These are phyloP conservation scores for Syngnathoides biaculeatus DNA, from an alignment of 2,113 vertebrate genomes.

Conservation along the genomic window DNA sequence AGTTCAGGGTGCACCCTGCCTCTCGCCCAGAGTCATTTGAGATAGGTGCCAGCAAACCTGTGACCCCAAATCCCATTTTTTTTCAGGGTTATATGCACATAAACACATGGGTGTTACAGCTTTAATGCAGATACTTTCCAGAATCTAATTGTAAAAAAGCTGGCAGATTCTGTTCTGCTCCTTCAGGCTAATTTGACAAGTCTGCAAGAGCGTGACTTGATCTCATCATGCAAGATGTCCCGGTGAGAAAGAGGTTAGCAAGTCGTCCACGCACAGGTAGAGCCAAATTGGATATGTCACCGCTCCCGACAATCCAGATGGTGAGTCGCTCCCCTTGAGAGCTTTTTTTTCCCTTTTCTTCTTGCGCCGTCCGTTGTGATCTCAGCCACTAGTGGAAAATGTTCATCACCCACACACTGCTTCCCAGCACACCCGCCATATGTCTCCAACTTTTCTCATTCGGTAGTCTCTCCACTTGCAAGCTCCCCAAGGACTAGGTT, in stretches of 20 bases:
- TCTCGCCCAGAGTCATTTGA: too few species aligned
- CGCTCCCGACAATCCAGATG: conserved; percentile 59
- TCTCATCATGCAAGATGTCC: conserved; percentile 1
- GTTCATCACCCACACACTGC: conserved; percentile 59
- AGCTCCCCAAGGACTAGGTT: background rate
- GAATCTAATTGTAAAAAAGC: background rate
- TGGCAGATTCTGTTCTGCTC: background rate
- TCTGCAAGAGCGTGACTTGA: conserved; percentile 4
- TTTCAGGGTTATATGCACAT: too few species aligned
- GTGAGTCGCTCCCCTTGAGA: conserved; percentile 52
- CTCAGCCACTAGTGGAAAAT: conserved; percentile 38
- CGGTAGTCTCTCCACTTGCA: background rate
- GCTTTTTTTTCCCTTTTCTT: conserved; percentile 21
- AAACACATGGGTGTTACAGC: background rate
- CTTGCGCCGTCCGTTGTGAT: conserved; percentile 2
- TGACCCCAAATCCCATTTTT: too few species aligned
- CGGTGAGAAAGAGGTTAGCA: conserved; percentile 23
- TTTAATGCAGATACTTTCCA: background rate
- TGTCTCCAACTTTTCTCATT: conserved; percentile 38
- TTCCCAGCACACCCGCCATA: conserved; percentile 51
- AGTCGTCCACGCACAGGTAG: conserved; percentile 49
- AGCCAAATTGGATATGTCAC: conserved; percentile 57
- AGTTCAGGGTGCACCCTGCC: too few species aligned
- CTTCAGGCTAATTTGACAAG: background rate
- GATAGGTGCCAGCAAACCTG: too few species aligned